Percentiles rank a stretch among this genome's conserved stretches.
These are phyloP conservation scores for Drosophila testacea DNA, from an alignment of 2,888 invertebrate species.

Conservation along the genomic window DNA sequence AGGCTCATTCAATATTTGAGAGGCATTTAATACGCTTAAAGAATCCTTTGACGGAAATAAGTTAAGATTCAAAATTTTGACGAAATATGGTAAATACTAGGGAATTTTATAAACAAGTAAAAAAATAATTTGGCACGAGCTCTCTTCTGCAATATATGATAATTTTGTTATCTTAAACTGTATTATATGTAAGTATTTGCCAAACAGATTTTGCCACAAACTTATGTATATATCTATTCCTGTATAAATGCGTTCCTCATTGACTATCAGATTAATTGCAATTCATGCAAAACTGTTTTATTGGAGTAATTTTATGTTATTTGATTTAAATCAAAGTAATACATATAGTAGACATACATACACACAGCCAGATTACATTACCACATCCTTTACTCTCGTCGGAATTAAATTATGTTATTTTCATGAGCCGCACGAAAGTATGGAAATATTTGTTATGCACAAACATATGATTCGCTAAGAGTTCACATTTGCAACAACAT, in stretches of 20 bases:
- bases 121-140: neutral
- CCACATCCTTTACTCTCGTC: constrained; percentile 30
- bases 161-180: too few species aligned
- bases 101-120: neutral
- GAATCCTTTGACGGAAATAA: neutral
- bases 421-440: constrained; percentile 69
- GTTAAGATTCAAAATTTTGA: neutral
- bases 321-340: neutral
- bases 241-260: neutral
- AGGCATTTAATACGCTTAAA: constrained; percentile 41
- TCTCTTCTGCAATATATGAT: neutral
- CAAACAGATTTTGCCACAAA: neutral
- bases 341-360: neutral
- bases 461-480: constrained; percentile 68
- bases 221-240: constrained; percentile 6
- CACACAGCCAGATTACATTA: constrained; percentile 55
- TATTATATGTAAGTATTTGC: neutral
- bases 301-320: neutral
- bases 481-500: constrained; percentile 38
- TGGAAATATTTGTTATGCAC: constrained; percentile 72
- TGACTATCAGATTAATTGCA: too few species aligned
- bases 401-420: constrained; percentile 78
- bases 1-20: constrained; percentile 56
- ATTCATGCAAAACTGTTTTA: neutral
- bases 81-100: neutral